phyloP scores from a whole-genome alignment of 2,888 invertebrate species.

The Rotaria sp. region DNA sequence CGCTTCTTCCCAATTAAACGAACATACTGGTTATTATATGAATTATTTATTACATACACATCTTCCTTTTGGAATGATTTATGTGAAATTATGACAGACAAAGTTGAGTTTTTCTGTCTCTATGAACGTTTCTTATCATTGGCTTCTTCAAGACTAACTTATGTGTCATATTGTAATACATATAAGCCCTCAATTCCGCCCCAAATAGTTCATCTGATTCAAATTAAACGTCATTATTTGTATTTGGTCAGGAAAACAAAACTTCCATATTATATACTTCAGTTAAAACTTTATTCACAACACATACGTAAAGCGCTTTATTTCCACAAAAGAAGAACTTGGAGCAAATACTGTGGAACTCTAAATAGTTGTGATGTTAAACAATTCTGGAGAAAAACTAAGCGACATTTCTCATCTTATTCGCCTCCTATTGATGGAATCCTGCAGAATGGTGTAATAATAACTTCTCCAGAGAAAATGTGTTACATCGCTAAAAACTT shows the following conservation, averaged over 20 bases:
- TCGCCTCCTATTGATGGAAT: neutral
- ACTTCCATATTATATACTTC: neutral
- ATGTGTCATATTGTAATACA: neutral
- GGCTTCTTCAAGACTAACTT: neutral
- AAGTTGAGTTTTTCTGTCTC: neutral
- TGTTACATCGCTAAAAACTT: neutral
- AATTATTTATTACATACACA: neutral
- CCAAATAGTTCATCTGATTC: neutral
- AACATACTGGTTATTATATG: neutral
- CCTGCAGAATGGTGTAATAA: neutral
- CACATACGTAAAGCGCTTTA: neutral
- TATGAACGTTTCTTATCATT: slow-evolving; percentile 13
- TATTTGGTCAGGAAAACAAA: neutral
- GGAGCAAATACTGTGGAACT: neutral
- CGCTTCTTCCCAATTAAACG: neutral
- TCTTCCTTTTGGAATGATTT: neutral
- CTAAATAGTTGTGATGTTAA: neutral
- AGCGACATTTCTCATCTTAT: neutral
- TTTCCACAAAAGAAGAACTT: neutral
- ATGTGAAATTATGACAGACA: neutral
- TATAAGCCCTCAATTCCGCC: neutral
- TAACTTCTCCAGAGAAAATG: neutral
- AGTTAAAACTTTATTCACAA: neutral
- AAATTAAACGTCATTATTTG: neutral
- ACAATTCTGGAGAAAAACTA: neutral